Evolutionary conservation across 1,140 invertebrate genomes (phyloP).

Genomic region (Rhagoletis pomonella): DNA sequence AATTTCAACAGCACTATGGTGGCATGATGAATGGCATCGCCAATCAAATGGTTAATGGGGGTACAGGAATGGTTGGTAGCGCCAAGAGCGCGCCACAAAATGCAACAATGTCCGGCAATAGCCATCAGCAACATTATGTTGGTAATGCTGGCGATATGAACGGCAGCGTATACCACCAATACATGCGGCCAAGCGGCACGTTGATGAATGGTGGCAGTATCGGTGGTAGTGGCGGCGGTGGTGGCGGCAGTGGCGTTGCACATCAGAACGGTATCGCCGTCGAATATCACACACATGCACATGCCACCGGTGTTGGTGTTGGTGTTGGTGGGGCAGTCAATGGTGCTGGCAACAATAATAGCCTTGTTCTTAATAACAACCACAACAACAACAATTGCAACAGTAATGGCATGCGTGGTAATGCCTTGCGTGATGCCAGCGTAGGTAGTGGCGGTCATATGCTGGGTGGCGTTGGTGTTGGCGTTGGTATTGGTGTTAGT

Average conservation of each 20-base stretch:
- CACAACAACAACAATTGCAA: constrained; percentile 39
- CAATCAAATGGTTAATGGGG: constrained; percentile 56
- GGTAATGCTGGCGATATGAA: constrained; percentile 54
- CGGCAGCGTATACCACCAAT: constrained; percentile 42
- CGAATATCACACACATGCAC: constrained; percentile 55
- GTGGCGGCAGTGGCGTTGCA: constrained; percentile 39
- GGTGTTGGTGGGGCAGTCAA: constrained; percentile 18
- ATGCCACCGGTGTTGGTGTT: constrained; percentile 57
- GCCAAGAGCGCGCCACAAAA: constrained; percentile 38
- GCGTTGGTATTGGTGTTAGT: constrained; percentile 29
- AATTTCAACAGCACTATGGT: constrained; percentile 49
- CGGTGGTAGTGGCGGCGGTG: background rate
- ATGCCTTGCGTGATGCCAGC: background rate
- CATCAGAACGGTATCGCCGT: constrained; percentile 56
- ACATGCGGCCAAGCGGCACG: constrained; percentile 31
- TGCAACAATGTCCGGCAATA: constrained; percentile 15
- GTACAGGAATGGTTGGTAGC: background rate
- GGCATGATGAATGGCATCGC: constrained; percentile 57
- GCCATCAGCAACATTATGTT: constrained; percentile 46
- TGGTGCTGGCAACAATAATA: constrained; percentile 59
- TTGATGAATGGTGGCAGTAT: constrained; percentile 29
- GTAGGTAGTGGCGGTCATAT: constrained; percentile 44
- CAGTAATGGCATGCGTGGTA: background rate
- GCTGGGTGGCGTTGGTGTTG: constrained; percentile 53
- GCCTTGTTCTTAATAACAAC: constrained; percentile 58